Evolutionary conservation across 2,113 vertebrate species (phyloP).

Genomic region (Megaceryle maxima): DNA sequence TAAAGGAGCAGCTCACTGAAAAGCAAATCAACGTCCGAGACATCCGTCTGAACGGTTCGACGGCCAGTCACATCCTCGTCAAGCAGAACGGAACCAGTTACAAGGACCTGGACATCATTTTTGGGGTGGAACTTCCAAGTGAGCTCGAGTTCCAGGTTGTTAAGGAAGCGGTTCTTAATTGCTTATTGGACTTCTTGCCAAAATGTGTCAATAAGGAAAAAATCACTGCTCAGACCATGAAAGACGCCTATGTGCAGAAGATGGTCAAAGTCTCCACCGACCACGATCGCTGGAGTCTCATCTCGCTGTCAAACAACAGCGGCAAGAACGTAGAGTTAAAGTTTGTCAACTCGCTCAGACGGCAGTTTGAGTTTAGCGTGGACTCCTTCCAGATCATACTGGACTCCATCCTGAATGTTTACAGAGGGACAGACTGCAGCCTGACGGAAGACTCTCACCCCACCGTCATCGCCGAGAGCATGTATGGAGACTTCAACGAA

Average conservation of each 20-base stretch:
- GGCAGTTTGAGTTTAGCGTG: conserved; percentile 97
- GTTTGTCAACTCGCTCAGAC: conserved; percentile 87
- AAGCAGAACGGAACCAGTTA: conserved; percentile 89
- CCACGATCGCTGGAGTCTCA: conserved; percentile 95
- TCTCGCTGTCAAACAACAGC: conserved; percentile 94
- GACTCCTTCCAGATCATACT: conserved; percentile 97
- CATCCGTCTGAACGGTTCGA: conserved; percentile 93
- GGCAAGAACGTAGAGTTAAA: conserved; percentile 97
- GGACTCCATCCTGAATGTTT: conserved; percentile 85
- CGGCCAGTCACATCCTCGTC: conserved; percentile 92
- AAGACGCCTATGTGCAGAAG: conserved; percentile 96
- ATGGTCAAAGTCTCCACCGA: conserved; percentile 95
- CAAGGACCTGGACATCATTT: conserved; percentile 97
- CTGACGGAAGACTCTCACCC: conserved; percentile 64
- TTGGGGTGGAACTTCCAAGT: conserved; percentile 87
- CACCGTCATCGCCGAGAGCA: conserved; percentile 89
- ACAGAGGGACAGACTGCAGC: conserved; percentile 74
- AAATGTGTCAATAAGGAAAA: conserved; percentile 92
- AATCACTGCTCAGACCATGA: conserved; percentile 91
- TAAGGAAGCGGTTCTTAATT: conserved; percentile 90
- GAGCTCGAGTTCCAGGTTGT: conserved; percentile 92
- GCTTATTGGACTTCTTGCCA: conserved; percentile 89
- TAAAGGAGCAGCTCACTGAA: conserved; percentile 84
- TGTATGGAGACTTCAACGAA: conserved; percentile 93
- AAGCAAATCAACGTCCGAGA: conserved; percentile 88